Evolutionary conservation across 1,140 invertebrate species (phyloP).

Genomic region (Meloidogyne floridensis): DNA sequence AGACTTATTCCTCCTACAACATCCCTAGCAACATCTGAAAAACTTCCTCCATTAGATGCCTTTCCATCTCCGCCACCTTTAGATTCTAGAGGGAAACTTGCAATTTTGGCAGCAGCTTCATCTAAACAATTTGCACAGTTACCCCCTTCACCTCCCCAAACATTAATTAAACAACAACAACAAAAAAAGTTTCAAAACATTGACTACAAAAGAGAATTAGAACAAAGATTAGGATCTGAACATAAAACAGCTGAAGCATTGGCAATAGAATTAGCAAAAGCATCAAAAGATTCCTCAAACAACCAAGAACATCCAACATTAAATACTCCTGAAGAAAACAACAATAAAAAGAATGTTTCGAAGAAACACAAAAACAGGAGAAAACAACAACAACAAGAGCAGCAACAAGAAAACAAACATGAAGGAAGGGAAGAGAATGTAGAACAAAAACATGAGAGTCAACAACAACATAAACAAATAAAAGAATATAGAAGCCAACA

Average conservation of each 20-base stretch:
- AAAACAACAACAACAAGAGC: slow-evolving; percentile 28
- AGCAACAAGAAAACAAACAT: slow-evolving; percentile 19
- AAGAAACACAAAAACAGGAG: slow-evolving; percentile 4
- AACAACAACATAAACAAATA: slow-evolving; percentile 13
- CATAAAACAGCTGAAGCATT: neutral
- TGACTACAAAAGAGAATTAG: neutral
- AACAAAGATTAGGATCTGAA: neutral
- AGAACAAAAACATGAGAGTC: slow-evolving; percentile 16
- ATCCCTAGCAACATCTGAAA: slow-evolving; percentile 1
- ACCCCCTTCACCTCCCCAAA: neutral
- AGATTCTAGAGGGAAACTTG: neutral
- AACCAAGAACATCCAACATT: neutral
- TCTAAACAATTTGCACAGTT: slow-evolving; percentile 15
- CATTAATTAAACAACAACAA: neutral
- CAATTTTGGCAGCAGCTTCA: neutral
- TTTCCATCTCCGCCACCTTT: slow-evolving; percentile 27
- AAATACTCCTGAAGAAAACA: neutral
- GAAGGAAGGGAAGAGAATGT: slow-evolving; percentile 3
- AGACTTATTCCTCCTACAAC: neutral
- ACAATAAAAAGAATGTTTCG: neutral
- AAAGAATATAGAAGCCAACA: slow-evolving; percentile 9
- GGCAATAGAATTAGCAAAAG: slow-evolving; percentile 1
- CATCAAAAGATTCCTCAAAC: neutral
- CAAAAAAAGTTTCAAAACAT: neutral
- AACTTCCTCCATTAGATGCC: slow-evolving; percentile 19